Evolutionary conservation across 2,797 vertebrate genomes (phyloP), one percentile per base, ranked within the genome.

Genomic region (Characodon lateralis): DNA sequence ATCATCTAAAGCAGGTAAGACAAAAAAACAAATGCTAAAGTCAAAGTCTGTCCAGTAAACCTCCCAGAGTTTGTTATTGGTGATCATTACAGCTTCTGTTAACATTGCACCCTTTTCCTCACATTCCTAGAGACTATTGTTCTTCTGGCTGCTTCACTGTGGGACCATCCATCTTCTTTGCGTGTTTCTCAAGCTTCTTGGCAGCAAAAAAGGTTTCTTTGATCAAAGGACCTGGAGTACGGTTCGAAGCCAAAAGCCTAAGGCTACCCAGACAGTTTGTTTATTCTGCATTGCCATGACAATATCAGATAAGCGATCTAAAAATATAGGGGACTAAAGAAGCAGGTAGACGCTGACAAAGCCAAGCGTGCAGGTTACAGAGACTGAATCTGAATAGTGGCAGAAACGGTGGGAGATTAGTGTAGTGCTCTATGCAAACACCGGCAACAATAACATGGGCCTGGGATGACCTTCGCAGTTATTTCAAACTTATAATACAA

Each of bases 211-310:
- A 94, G 81, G 68, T 79, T 69, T 74, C 85, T 73, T 80, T 95
- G 94, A 95, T 95, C 91, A 95, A 94, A 94, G 89, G 72, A 77
- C 24, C 39, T 65, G 7, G 22, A 78, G 81, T 87, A 80, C 82
- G 86, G 77, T 84, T 87, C 71, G 72, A 89, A 82, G 86, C 82
- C 80, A 90, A 76, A 88, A 88, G 82, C 73, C 85, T 81, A 79
- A 77, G 74, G 83, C 85, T 83, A 90, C 86, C 89, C 82, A 81
- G 84, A 88, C 2, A 77, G 87, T 87, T 86, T 94, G 92, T 95
- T 95, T 95, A 94, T 84, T 87, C 89, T 89, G 89, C 82, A 94
- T 92, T 77, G 89, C 92, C 91, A 93, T 94, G 94, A 93, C 90
- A 74, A 93, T 91, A 92, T 93, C 91, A 93, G 94, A 95, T 94